phyloP scores from a whole-genome alignment of 2,797 vertebrate species.

The Mergus octosetaceus region DNA sequence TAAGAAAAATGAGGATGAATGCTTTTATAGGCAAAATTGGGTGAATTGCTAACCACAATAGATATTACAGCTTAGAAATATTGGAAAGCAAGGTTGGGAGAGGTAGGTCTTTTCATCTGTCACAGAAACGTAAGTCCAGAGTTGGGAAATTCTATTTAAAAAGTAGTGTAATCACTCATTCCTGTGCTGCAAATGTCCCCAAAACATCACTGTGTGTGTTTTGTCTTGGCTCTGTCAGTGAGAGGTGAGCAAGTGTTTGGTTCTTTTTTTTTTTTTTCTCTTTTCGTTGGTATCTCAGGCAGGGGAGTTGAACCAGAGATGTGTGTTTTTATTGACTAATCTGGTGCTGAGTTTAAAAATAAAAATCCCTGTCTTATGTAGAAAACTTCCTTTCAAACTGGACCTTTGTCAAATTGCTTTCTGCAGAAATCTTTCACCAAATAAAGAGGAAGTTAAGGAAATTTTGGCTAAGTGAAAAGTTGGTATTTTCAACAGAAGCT shows the following conservation, averaged over 20 bases:
- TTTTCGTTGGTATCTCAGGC: not conserved
- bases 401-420: not conserved
- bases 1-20: not conserved
- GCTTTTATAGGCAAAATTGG: not conserved
- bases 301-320: not conserved
- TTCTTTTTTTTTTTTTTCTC: not conserved
- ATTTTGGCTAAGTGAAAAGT: not conserved
- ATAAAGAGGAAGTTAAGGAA: not conserved
- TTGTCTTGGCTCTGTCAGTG: not conserved
- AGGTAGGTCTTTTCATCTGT: not conserved
- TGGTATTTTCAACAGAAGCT: not conserved
- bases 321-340: not conserved
- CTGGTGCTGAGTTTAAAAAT: rapidly evolving
- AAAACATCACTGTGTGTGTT: not conserved
- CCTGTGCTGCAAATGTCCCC: not conserved
- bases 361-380: not conserved
- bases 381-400: not conserved
- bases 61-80: not conserved
- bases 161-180: not conserved
- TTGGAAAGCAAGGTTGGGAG: not conserved
- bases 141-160: not conserved
- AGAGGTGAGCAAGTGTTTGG: not conserved
- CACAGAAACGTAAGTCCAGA: not conserved
- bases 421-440: not conserved
- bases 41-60: not conserved